These are phyloP conservation scores for Aphidoletes aphidimyza DNA, from an alignment of 2,888 invertebrate genomes.

Conservation along the genomic window DNA sequence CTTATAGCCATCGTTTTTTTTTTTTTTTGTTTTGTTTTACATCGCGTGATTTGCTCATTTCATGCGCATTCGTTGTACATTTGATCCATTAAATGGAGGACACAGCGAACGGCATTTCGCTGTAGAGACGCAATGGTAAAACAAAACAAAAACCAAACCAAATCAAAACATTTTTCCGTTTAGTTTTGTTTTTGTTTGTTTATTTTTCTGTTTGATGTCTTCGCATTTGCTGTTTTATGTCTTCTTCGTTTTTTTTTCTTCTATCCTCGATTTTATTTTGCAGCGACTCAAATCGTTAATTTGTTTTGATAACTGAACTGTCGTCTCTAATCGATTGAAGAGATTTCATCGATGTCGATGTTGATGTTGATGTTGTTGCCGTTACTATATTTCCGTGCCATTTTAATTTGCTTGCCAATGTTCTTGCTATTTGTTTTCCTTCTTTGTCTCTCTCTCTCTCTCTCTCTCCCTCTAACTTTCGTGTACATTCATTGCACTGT, in stretches of 20 bases:
- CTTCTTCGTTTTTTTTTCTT: background rate
- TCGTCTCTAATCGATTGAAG: slow-evolving; percentile 20
- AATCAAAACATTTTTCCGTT: too few relatives aligned
- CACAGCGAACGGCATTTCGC: too few relatives aligned
- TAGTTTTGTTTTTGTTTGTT: too few relatives aligned
- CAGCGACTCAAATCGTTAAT: slow-evolving; percentile 9
- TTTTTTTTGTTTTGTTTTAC: background rate
- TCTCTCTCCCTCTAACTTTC: too few relatives aligned
- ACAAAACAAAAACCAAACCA: too few relatives aligned
- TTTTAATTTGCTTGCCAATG: background rate
- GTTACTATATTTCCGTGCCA: background rate
- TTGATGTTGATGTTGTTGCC: background rate
- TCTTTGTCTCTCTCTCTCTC: too few relatives aligned
- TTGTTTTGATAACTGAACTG: slow-evolving; percentile 50
- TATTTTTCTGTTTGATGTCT: too few relatives aligned
- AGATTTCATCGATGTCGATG: background rate
- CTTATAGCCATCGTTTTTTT: background rate
- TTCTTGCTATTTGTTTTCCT: too few relatives aligned
- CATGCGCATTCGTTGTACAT: background rate
- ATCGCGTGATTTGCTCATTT: background rate
- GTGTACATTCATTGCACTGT: too few relatives aligned
- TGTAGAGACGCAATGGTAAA: too few relatives aligned
- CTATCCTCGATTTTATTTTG: background rate
- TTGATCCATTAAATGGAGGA: too few relatives aligned
- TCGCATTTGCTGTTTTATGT: background rate